Evolutionary conservation across 2,113 vertebrate genomes (phyloP), one percentile per base, ranked within the genome.

Genomic region (Zosterops lateralis): DNA sequence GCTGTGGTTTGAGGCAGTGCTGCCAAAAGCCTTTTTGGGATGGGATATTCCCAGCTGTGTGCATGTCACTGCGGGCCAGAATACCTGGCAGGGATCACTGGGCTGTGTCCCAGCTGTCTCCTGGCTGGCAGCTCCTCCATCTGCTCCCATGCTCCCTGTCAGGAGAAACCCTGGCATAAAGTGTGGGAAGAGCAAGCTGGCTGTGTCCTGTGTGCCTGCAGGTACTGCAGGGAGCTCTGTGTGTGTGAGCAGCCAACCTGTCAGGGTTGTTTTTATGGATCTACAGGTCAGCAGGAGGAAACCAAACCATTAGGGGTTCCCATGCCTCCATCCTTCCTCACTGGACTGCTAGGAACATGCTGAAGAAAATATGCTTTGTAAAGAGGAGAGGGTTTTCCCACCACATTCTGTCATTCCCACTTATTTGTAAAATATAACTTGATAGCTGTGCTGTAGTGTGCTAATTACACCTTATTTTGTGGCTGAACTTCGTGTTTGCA

Each of bases 41-140:
- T 26, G 0, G 3, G 77, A 54, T n/a, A 38, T 65, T 87, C 65
- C 70, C 83, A 61, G 34, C 36, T 60, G 14, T 1, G 5, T 0
- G 3, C 0, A 0, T 10, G 64, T 53, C 1, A 0, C 61, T 70
- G 61, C 0, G 0, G 60, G 50, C 28, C 68, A 47, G 50, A n/a
- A 17, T 4, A 9, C 6, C 60, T 2, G 22, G n/a, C 3, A 6
- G 28, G 71, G 79, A 29, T 64, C 45, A 6, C 3, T 45, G 40
- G 21, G 0, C 3, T 40, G 42, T 74, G 34, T 71, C 21, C 44
- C 3, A 5, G 48, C 79, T 45, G 62, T 2, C 48, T 51, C 54
- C 65, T 73, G 2, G 2, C 66, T 66, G 91, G 24, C 64, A 29
- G 68, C 51, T 71, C 54, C 79, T 61, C 1, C 0, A 4, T 15